These are phyloP conservation scores for Rhegmatorhina hoffmannsi DNA, from an alignment of 2,113 vertebrate genomes.

Conservation along the genomic window DNA sequence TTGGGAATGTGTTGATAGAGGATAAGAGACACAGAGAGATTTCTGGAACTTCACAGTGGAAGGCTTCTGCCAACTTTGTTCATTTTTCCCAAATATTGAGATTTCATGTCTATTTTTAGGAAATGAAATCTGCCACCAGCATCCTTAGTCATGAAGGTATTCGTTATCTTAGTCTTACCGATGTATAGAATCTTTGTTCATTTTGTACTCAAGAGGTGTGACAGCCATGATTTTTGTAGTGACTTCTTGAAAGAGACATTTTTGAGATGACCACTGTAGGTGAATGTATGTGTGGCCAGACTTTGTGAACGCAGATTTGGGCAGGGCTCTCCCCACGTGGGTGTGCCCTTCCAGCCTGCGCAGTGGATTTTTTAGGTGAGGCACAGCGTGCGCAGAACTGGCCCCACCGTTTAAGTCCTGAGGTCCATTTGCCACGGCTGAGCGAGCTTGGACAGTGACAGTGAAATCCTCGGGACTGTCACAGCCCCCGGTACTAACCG, in stretches of 20 bases:
- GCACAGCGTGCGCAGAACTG: too few relatives aligned
- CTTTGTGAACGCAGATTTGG: too few relatives aligned
- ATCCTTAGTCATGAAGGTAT: not conserved
- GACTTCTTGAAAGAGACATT: not conserved
- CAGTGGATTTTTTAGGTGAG: too few relatives aligned
- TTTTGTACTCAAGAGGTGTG: not conserved
- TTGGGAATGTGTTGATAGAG: rapidly evolving
- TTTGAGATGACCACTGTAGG: too few relatives aligned
- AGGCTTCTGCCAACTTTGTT: not conserved
- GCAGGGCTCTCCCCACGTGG: too few relatives aligned
- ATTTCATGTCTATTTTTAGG: not conserved
- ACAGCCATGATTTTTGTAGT: not conserved
- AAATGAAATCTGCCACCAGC: not conserved
- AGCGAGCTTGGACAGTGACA: too few relatives aligned
- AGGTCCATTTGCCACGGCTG: too few relatives aligned
- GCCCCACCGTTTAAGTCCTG: too few relatives aligned
- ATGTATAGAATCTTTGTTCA: not conserved
- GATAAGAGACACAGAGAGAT: not conserved
- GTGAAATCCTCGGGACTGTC: too few relatives aligned
- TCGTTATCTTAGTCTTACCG: not conserved
- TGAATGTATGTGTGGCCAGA: too few relatives aligned
- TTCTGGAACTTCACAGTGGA: not conserved
- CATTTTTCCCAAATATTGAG: not conserved
- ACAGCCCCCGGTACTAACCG: too few relatives aligned
- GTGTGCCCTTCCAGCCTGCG: too few relatives aligned